Conservation (phyloP, 2,113 vertebrate genomes). For the Ovis aries region DNA sequence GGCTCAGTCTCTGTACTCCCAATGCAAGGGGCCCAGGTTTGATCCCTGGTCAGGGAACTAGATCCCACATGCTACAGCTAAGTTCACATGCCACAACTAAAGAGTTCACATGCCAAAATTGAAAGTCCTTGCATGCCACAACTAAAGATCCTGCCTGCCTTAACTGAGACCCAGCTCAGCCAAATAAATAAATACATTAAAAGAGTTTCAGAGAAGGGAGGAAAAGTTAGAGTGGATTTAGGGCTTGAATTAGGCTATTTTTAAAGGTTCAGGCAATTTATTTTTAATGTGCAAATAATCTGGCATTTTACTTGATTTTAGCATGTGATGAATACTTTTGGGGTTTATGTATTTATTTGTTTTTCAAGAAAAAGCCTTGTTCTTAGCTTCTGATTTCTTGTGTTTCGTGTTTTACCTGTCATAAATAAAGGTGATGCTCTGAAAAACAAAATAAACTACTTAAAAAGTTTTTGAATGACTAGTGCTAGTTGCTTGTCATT, state of each 20-base stretch:
- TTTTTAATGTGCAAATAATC: background rate
- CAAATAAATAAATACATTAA: background rate
- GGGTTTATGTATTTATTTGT: background rate
- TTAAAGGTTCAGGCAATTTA: background rate
- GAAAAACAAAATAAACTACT: slow-evolving; percentile 37
- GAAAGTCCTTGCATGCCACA: background rate
- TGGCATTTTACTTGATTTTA: slow-evolving; percentile 28
- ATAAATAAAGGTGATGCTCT: slow-evolving; percentile 21
- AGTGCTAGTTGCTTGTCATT: background rate
- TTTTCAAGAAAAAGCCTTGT: slow-evolving; percentile 19
- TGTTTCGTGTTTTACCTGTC: background rate
- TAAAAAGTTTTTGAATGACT: slow-evolving; percentile 4
- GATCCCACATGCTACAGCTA: background rate
- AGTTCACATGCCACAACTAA: background rate
- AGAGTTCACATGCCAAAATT: background rate
- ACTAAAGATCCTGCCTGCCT: background rate
- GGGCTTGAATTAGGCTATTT: slow-evolving; percentile 20
- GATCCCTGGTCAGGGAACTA: background rate
- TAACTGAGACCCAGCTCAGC: background rate
- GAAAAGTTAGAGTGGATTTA: background rate
- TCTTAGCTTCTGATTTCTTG: slow-evolving; percentile 29
- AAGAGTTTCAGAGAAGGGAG: background rate
- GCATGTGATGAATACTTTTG: background rate
- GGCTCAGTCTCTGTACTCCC: background rate
- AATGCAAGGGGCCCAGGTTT: background rate